Conservation (phyloP, 2,113 vertebrate genomes). For the Poicephalus meyeri region DNA sequence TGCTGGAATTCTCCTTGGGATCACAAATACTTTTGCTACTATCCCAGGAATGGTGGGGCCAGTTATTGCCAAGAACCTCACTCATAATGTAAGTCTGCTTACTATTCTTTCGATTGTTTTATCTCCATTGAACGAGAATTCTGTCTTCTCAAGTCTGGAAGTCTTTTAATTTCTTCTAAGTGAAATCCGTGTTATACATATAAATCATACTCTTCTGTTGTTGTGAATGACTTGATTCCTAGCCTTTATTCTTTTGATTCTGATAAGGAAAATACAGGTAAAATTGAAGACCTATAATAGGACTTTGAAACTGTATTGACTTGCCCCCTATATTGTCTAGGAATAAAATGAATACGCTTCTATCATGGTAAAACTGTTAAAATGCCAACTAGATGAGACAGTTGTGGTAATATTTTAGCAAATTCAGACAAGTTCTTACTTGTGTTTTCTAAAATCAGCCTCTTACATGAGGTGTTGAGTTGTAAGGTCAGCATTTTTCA, state of each 20-base stretch:
- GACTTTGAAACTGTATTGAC: background rate
- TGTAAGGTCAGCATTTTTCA: conserved; percentile 10
- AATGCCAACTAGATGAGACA: background rate
- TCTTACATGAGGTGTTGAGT: background rate
- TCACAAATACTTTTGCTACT: conserved; percentile 96
- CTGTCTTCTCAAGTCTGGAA: background rate
- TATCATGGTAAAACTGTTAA: background rate
- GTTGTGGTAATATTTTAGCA: background rate
- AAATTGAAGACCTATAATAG: background rate
- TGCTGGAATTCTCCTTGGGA: conserved; percentile 94
- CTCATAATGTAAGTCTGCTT: conserved; percentile 83
- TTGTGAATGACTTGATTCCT: background rate
- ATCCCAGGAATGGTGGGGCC: conserved; percentile 97
- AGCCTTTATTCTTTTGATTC: background rate
- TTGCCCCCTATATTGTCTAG: background rate
- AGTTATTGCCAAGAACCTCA: conserved; percentile 88
- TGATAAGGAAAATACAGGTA: background rate
- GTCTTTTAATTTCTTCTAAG: background rate
- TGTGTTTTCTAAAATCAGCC: background rate
- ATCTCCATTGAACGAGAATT: background rate
- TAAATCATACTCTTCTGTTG: background rate
- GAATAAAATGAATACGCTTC: background rate
- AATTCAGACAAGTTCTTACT: background rate
- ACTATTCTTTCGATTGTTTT: background rate
- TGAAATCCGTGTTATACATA: background rate